A percentile compares a stretch with the other conserved stretches of the same genome.
Conservation (phyloP, 2,888 invertebrate species). For the Synanthedon andrenaeformis region DNA sequence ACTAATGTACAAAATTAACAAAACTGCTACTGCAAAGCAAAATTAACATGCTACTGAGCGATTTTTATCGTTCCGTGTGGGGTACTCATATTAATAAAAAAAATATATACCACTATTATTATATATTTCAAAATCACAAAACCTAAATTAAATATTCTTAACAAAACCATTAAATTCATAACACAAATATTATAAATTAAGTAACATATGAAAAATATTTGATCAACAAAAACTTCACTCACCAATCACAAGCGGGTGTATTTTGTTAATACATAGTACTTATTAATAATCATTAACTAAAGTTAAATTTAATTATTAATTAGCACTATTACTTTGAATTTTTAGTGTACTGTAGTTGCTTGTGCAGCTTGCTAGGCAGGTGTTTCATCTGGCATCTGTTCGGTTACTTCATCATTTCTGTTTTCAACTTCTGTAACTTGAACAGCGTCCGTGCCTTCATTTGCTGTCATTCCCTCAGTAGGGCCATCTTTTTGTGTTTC, state of each 20-base stretch:
- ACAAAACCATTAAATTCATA: neutral
- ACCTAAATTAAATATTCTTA: neutral
- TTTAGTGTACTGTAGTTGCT: neutral
- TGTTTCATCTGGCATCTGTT: neutral
- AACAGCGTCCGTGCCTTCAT: slow-evolving; percentile 3
- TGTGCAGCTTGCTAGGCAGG: neutral
- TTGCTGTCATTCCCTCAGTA: slow-evolving; percentile 1
- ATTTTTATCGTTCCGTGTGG: too few relatives aligned
- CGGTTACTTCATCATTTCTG: neutral
- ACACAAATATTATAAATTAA: neutral
- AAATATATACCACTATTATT: neutral
- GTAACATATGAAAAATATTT: neutral
- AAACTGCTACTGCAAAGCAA: too few relatives aligned
- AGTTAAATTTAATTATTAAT: too few relatives aligned
- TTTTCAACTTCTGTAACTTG: slow-evolving; percentile 5
- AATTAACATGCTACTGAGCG: too few relatives aligned
- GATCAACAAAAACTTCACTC: neutral
- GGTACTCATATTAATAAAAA: too few relatives aligned
- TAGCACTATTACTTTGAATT: too few relatives aligned
- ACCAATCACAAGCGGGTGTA: too few relatives aligned
- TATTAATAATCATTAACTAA: too few relatives aligned
- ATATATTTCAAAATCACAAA: neutral
- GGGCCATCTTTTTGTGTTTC: slow-evolving; percentile 3
- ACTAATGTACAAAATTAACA: too few relatives aligned
- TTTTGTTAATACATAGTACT: too few relatives aligned